Percentiles rank a stretch among this genome's conserved stretches.
phyloP scores from a whole-genome alignment of 2,797 vertebrate genomes.

The Acanthiza pusilla region DNA sequence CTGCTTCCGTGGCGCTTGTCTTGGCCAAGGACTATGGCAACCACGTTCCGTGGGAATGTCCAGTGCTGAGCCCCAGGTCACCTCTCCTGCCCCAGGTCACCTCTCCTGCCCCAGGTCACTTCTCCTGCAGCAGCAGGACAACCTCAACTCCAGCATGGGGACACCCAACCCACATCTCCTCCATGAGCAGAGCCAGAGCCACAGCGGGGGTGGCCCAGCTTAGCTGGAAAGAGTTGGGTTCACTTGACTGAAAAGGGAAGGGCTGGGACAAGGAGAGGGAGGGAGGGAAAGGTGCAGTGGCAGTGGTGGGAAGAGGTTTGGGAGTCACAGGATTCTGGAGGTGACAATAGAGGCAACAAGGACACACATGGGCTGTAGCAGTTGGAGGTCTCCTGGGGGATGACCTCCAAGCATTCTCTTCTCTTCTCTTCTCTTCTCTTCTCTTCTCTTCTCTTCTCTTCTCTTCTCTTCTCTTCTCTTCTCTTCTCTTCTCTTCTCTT shows the following conservation, averaged over 20 bases:
- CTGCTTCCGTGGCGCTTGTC: background rate
- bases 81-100: background rate
- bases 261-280: background rate
- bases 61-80: background rate
- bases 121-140: background rate
- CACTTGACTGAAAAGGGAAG: background rate
- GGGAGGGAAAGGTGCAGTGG: background rate
- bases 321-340: background rate
- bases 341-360: background rate
- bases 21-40: accelerated
- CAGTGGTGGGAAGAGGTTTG: accelerated
- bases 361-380: background rate
- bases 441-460: background rate
- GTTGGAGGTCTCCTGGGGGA: background rate
- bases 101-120: background rate
- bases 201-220: background rate
- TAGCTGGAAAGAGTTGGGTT: accelerated
- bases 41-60: accelerated
- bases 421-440: too few species aligned
- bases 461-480: background rate
- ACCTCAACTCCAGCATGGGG: too few species aligned
- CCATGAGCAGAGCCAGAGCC: background rate
- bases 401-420: background rate
- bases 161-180: background rate
- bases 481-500: too few species aligned